Evolutionary conservation across 1,140 invertebrate genomes (phyloP), one percentile per base, ranked within the genome.

Genomic region (Homalodisca vitripennis): DNA sequence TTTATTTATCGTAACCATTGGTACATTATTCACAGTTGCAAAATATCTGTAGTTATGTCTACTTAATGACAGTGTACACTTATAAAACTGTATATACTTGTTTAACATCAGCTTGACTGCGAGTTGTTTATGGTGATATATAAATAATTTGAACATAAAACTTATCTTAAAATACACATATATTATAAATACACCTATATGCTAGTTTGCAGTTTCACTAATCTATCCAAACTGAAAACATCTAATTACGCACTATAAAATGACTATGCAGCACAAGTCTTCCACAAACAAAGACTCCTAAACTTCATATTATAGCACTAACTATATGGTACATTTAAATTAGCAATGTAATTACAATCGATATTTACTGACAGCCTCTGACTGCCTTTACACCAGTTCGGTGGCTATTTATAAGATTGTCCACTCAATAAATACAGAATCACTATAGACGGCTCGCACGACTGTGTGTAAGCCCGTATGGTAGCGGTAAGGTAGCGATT

Each of bases 231-330:
- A 41, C 34, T 10, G 6, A 41, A 41, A 41, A 60, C 29, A 10
- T 12, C 55, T 60, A 60, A 60, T 27, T 29, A 30, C 29, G 55
- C 24, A 60, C 55, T 60, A 60, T 60, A 60, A 60, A 60, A 60
- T 60, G 55, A 60, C 55, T 60, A 41, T 12, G 10, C 24, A 22
- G 14, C 3, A 60, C 48, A 51, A 51, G 27, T 60, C 22, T 60
- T 27, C 55, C 14, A 60, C 12, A 27, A 27, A 6, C n/a, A 60
- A 60, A 30, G 55, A 30, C 55, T 22, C 2, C 34, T 41, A 60
- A 60, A 60, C 6, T 30, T 60, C 22, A 60, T 24, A 26, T 27
- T n/a, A 27, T 27, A 60, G 55, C 27, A 26, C 55, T 60, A 60
- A 60, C 6, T 51, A 51, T 29, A 60, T 60, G 55, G 55, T 60